Evolutionary conservation across 1,140 invertebrate species (phyloP).

Genomic region (Olivierus martensii): DNA sequence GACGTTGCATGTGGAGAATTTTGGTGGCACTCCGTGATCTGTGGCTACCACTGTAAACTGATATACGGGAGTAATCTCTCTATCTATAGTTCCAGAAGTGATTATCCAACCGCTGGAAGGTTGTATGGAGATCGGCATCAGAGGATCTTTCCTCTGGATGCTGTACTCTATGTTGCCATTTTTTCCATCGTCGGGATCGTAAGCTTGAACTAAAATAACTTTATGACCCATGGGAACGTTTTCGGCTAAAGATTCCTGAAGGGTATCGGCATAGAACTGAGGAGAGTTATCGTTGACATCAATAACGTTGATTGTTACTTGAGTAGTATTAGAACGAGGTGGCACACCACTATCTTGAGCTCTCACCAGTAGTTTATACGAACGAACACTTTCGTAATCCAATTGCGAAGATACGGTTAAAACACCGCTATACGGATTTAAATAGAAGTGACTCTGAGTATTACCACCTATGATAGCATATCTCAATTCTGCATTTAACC

Average conservation of each 20-base stretch:
- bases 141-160: conserved; percentile 1
- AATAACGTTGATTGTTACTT: conserved; percentile 69
- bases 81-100: conserved; percentile 76
- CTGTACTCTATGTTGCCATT: conserved; percentile 49
- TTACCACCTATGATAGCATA: conserved; percentile 94
- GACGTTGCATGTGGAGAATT: conserved; percentile 60
- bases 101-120: conserved; percentile 59
- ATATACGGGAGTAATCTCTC: conserved; percentile 71
- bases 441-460: conserved; percentile 77
- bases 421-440: conserved; percentile 83
- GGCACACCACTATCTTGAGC: conserved; percentile 85
- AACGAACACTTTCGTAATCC: conserved; percentile 72
- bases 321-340: conserved; percentile 78
- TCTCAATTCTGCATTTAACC: conserved; percentile 71
- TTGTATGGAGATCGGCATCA: conserved; percentile 7
- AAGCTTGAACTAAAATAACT: conserved; percentile 57
- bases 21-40: conserved; percentile 65
- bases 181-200: conserved; percentile 72
- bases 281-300: conserved; percentile 91
- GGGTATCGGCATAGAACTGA: conserved; percentile 75
- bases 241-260: conserved; percentile 84
- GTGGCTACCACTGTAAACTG: conserved; percentile 68
- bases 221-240: conserved; percentile 73
- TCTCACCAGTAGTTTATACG: conserved; percentile 72
- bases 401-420: conserved; percentile 69